Conservation (phyloP, 1,140 invertebrate genomes). For the Ridgeia piscesae region DNA sequence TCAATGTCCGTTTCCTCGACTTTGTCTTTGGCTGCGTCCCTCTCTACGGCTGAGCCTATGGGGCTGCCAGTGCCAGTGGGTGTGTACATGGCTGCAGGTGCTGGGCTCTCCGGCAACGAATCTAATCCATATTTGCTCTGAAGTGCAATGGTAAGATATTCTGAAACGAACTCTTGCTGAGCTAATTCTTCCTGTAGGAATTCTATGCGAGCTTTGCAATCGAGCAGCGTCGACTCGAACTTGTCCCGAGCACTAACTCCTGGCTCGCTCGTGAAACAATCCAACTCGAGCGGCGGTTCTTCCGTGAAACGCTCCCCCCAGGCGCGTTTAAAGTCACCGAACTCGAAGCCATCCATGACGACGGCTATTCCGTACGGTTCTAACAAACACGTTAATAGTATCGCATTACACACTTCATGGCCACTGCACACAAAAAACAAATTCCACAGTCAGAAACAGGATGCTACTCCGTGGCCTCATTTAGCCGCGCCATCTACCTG, state of each 20-base stretch:
- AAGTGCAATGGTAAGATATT: background rate
- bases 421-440: background rate
- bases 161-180: background rate
- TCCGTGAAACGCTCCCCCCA: background rate
- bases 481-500: background rate
- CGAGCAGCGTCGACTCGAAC: background rate
- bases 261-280: background rate
- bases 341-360: background rate
- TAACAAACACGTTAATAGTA: background rate
- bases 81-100: background rate
- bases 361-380: background rate
- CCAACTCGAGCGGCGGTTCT: background rate
- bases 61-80: background rate
- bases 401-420: background rate
- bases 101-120: background rate
- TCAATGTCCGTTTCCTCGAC: background rate
- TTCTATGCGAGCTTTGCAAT: background rate
- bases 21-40: background rate
- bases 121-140: background rate
- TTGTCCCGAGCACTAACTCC: background rate
- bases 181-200: background rate
- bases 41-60: background rate
- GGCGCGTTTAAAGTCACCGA: background rate
- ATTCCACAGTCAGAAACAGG: background rate
- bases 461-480: background rate